Percentiles rank a stretch among this genome's conserved stretches.
Conservation (phyloP, 37 sponge, comb jelly and placozoan genomes). For the Eunapius fragilis region DNA sequence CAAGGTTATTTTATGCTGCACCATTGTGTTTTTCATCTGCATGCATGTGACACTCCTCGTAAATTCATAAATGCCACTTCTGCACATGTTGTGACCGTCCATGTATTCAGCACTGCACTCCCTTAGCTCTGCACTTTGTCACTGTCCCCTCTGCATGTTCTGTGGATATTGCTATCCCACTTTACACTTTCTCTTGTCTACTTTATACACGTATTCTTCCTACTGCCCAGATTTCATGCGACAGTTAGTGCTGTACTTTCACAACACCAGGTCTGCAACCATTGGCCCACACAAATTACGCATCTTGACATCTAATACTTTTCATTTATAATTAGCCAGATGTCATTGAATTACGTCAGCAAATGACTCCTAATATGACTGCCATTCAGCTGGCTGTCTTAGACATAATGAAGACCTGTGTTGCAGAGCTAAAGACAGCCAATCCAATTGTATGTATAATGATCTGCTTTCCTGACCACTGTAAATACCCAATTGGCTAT, state of each 20-base stretch:
- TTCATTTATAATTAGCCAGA: slow-evolving; percentile 76
- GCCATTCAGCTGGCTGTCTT: slow-evolving; percentile 83
- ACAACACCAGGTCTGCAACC: slow-evolving; percentile 59
- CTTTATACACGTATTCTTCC: background rate
- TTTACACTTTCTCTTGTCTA: background rate
- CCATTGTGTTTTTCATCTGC: background rate
- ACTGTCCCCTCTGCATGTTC: background rate
- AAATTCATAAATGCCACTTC: no score
- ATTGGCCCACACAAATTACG: background rate
- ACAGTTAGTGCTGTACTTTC: slow-evolving; percentile 64
- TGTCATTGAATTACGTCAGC: slow-evolving; percentile 90
- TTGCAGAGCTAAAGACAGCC: slow-evolving; percentile 75
- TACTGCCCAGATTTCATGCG: slow-evolving; percentile 77
- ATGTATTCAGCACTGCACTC: no score
- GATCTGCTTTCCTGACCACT: no score
- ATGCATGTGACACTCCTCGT: no score
- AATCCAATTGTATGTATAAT: slow-evolving; percentile 60
- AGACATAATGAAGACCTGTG: slow-evolving; percentile 87
- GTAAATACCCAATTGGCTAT: no score
- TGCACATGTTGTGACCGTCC: no score
- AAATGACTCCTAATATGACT: slow-evolving; percentile 82
- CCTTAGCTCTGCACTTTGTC: no score
- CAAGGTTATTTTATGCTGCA: slow-evolving; percentile 50
- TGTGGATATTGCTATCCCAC: background rate
- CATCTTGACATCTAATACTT: background rate